phyloP scores from a whole-genome alignment of 2,113 vertebrate genomes.

The Eptesicus fuscus region DNA sequence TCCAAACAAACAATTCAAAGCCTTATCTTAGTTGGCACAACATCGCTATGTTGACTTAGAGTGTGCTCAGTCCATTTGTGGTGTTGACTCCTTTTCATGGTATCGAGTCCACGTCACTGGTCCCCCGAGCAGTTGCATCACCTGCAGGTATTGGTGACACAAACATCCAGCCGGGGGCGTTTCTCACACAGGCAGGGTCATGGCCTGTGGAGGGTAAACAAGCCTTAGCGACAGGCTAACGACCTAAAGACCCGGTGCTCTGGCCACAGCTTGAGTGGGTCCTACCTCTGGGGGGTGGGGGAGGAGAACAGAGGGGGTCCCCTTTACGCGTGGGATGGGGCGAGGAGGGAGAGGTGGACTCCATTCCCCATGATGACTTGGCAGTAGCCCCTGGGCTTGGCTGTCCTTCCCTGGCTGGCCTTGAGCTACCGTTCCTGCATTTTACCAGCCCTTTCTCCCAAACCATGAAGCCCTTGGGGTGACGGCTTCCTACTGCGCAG shows the following conservation, averaged over 20 bases:
- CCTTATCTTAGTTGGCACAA: slow-evolving; percentile 37
- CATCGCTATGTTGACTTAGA: neutral
- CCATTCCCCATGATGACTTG: neutral
- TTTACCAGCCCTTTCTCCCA: neutral
- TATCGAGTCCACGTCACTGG: neutral
- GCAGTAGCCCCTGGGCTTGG: neutral
- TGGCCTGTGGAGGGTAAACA: neutral
- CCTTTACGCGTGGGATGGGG: neutral
- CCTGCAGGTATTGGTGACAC: neutral
- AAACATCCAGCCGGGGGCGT: neutral
- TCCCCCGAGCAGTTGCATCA: slow-evolving; percentile 43
- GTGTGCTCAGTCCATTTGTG: neutral
- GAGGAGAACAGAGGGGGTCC: neutral
- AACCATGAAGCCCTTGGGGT: neutral
- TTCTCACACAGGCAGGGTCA: neutral
- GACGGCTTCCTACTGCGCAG: neutral
- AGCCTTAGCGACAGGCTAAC: neutral
- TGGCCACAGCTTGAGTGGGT: neutral
- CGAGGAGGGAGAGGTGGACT: neutral
- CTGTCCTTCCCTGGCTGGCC: neutral
- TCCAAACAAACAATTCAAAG: neutral
- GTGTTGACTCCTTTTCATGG: neutral
- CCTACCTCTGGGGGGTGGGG: neutral
- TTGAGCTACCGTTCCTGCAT: neutral
- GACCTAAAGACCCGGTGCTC: neutral